A percentile compares a stretch with the other conserved stretches of the same genome.
Evolutionary conservation across 2,888 invertebrate species (phyloP).

Genomic region (Melinopterus prodromus): DNA sequence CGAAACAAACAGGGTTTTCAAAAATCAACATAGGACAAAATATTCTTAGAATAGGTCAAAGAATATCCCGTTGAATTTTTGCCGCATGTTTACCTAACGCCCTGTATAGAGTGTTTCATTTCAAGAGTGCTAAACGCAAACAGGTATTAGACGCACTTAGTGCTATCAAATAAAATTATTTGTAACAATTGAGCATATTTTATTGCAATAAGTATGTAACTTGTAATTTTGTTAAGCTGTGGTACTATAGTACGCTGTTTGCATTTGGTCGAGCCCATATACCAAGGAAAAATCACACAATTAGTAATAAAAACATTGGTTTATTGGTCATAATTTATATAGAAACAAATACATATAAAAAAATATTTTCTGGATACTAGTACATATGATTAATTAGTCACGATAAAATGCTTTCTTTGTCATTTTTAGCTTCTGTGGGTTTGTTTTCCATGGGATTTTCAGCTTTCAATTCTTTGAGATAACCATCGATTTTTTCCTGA

Average conservation of each 20-base stretch:
- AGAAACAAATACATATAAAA: neutral
- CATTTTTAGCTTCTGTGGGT: neutral
- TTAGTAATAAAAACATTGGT: neutral
- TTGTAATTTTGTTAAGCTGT: too few species aligned
- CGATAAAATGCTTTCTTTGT: neutral
- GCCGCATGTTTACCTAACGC: too few species aligned
- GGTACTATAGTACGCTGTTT: too few species aligned
- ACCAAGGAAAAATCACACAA: neutral
- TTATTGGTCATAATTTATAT: neutral
- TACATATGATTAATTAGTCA: neutral
- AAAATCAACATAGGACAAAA: neutral
- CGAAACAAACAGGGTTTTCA: neutral
- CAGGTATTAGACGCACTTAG: too few species aligned
- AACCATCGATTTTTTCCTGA: neutral
- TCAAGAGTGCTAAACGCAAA: too few species aligned
- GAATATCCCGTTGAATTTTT: too few species aligned
- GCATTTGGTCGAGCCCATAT: too few species aligned
- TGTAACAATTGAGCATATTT: too few species aligned
- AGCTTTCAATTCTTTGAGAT: neutral
- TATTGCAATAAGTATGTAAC: too few species aligned
- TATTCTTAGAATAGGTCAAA: neutral
- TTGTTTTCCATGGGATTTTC: neutral
- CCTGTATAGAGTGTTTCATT: too few species aligned
- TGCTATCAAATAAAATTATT: too few species aligned
- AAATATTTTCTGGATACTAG: neutral